Evolutionary conservation across 2,888 invertebrate species (phyloP).

Genomic region (Drosophila siamana): DNA sequence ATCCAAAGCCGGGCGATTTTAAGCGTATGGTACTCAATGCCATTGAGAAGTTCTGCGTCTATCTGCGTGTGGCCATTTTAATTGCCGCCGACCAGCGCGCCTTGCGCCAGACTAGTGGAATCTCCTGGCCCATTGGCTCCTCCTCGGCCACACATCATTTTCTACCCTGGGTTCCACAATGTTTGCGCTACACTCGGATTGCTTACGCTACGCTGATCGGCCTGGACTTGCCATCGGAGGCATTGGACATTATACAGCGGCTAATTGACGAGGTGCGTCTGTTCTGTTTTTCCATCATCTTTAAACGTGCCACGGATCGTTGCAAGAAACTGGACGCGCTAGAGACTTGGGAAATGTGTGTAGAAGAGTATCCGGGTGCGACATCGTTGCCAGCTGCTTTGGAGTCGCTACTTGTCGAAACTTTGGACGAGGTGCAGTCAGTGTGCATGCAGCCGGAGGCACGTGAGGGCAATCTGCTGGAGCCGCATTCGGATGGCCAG

Average conservation of each 20-base stretch:
- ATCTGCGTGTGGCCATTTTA: constrained; percentile 90
- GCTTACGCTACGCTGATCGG: constrained; percentile 93
- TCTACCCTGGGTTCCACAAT: constrained; percentile 91
- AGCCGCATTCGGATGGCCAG: constrained; percentile 85
- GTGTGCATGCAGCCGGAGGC: constrained; percentile 90
- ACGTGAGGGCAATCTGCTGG: constrained; percentile 86
- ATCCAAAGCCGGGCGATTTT: constrained; percentile 91
- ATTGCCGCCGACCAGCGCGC: constrained; percentile 87
- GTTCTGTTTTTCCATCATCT: constrained; percentile 93
- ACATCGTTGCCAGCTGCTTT: constrained; percentile 91
- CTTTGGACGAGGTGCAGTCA: constrained; percentile 89
- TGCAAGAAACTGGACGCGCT: constrained; percentile 89
- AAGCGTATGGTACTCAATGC: constrained; percentile 93
- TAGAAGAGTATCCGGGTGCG: constrained; percentile 93
- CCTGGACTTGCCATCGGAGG: constrained; percentile 94
- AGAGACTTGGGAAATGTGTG: constrained; percentile 95
- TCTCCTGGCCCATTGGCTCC: constrained; percentile 86
- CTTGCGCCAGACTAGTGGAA: constrained; percentile 79
- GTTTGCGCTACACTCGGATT: constrained; percentile 92
- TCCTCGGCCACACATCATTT: constrained; percentile 87
- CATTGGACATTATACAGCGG: constrained; percentile 92
- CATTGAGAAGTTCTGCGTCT: constrained; percentile 90
- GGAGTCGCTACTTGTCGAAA: constrained; percentile 90
- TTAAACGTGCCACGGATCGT: constrained; percentile 93
- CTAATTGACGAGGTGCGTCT: constrained; percentile 94